phyloP scores from a whole-genome alignment of 2,113 vertebrate genomes.

The Charadrius vociferus region DNA sequence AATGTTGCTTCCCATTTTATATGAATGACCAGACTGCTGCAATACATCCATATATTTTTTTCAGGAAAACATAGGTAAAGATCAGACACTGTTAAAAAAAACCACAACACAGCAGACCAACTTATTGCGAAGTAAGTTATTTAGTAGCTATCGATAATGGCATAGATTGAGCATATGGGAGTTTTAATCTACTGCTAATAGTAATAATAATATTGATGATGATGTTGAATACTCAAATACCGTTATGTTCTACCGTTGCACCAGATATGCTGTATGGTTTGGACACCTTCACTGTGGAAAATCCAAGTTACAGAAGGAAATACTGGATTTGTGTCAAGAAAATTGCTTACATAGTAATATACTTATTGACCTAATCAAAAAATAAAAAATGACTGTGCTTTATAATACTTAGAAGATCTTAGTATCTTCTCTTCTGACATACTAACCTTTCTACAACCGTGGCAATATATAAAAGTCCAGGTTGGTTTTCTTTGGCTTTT shows the following conservation, averaged over 20 bases:
- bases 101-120: background rate
- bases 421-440: constrained; percentile 12
- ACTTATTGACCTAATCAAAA: constrained; percentile 65
- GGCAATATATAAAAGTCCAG: background rate
- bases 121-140: background rate
- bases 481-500: background rate
- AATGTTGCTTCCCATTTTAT: background rate
- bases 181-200: background rate
- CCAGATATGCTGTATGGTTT: background rate
- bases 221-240: background rate
- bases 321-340: constrained; percentile 67
- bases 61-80: background rate
- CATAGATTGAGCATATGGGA: background rate
- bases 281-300: background rate
- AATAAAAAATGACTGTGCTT: constrained; percentile 58
- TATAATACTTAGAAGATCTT: constrained; percentile 40
- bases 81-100: background rate
- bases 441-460: background rate
- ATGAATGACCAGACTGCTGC: background rate
- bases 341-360: constrained; percentile 46
- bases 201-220: background rate
- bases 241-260: background rate
- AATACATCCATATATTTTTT: background rate
- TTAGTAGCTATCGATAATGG: constrained; percentile 12
- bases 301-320: constrained; percentile 28